phyloP scores from a whole-genome alignment of 1,140 invertebrate species.

The Aphaenogaster rudis region DNA sequence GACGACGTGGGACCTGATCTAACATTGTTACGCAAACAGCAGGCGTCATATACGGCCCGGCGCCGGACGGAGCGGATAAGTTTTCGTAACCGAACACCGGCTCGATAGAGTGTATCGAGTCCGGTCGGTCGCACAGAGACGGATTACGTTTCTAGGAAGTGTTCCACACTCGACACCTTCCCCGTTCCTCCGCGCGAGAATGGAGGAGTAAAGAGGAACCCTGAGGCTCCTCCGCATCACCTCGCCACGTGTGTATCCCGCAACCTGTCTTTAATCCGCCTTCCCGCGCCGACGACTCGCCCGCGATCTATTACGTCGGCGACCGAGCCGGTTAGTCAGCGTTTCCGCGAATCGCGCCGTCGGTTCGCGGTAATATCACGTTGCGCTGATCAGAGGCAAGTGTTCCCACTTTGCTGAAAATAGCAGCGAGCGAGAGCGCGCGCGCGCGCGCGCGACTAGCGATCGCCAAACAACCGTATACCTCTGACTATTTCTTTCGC shows the following conservation, averaged over 20 bases:
- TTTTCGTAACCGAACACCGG: constrained; percentile 69
- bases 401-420: constrained; percentile 31
- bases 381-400: constrained; percentile 9
- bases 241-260: neutral
- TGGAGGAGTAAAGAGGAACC: neutral
- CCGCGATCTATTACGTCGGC: constrained; percentile 55
- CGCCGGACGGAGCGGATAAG: constrained; percentile 54
- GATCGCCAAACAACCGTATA: neutral
- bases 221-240: neutral
- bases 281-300: constrained; percentile 24
- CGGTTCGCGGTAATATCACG: constrained; percentile 57
- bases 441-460: neutral
- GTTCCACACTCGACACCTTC: constrained; percentile 38
- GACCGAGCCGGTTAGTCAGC: constrained; percentile 51
- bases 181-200: neutral
- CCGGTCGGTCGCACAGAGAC: constrained; percentile 16
- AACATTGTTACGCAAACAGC: constrained; percentile 52
- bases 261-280: neutral
- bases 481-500: neutral
- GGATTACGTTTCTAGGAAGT: constrained; percentile 69
- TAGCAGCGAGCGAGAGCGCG: constrained; percentile 3
- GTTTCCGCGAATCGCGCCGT: constrained; percentile 53
- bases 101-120: constrained; percentile 51
- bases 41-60: constrained; percentile 25
- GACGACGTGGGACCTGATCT: constrained; percentile 13